These are phyloP conservation scores for Molanna angustata DNA, from an alignment of 2,888 invertebrate species.

Conservation along the genomic window DNA sequence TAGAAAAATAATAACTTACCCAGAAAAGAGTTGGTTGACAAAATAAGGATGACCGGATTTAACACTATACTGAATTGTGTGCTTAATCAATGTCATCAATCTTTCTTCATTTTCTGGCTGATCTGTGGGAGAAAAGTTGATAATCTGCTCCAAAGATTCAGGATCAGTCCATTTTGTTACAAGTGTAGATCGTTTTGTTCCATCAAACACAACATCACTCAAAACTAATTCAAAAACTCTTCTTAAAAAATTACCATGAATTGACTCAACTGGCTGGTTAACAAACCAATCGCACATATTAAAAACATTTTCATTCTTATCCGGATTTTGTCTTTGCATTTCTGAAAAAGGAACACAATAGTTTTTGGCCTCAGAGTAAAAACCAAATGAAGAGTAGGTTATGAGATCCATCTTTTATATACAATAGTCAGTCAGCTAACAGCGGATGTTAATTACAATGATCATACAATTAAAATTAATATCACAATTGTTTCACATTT, in stretches of 20 bases:
- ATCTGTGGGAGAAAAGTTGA: conserved; percentile 44
- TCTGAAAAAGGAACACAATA: too few relatives aligned
- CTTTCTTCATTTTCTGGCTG: conserved; percentile 43
- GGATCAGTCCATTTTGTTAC: conserved; percentile 55
- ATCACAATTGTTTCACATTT: too few relatives aligned
- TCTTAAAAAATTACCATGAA: conserved; percentile 44
- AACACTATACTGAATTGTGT: conserved; percentile 54
- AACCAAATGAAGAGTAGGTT: too few relatives aligned
- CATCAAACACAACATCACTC: conserved; percentile 44
- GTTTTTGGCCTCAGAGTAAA: too few relatives aligned
- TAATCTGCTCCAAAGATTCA: conserved; percentile 43
- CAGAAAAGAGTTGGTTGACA: conserved; percentile 57
- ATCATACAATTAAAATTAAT: too few relatives aligned
- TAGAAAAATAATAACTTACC: conserved; percentile 45
- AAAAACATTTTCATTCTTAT: too few relatives aligned
- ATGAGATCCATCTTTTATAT: too few relatives aligned
- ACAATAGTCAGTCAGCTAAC: too few relatives aligned
- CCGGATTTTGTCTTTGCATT: too few relatives aligned
- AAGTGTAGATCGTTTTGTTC: conserved; percentile 41
- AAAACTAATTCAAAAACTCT: conserved; percentile 43
- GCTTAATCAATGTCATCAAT: conserved; percentile 44
- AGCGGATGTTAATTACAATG: too few relatives aligned
- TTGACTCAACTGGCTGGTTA: conserved; percentile 39
- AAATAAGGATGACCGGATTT: conserved; percentile 59
- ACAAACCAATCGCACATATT: conserved; percentile 27